Evolutionary conservation across 2,797 vertebrate genomes (phyloP).

Genomic region (Balearica regulorum): DNA sequence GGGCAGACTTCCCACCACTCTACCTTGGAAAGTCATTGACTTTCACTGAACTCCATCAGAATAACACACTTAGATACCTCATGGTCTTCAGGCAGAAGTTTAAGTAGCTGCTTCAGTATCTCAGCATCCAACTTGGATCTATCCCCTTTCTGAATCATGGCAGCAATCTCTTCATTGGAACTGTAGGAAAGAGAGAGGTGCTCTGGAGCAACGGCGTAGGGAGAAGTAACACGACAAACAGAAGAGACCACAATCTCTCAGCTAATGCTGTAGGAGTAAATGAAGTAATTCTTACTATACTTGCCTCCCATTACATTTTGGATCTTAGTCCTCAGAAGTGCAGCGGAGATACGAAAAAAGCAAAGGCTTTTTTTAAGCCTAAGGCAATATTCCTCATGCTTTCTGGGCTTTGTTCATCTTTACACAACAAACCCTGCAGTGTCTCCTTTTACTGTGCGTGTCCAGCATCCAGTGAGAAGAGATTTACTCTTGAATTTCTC

Average conservation of each 20-base stretch:
- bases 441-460: background rate
- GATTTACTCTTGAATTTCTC: background rate
- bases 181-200: conserved; percentile 61
- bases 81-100: conserved; percentile 89
- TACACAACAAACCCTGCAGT: background rate
- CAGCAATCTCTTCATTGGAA: conserved; percentile 83
- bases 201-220: background rate
- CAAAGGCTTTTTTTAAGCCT: background rate
- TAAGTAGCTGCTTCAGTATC: conserved; percentile 87
- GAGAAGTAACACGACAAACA: background rate
- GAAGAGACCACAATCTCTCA: background rate
- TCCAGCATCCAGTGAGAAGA: background rate
- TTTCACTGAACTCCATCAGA: background rate
- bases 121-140: conserved; percentile 85
- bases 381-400: background rate
- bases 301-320: background rate
- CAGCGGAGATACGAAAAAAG: background rate
- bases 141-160: conserved; percentile 86
- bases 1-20: background rate
- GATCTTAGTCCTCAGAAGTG: background rate
- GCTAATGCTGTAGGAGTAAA: background rate
- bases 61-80: conserved; percentile 75
- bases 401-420: background rate
- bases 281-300: background rate
- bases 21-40: background rate